phyloP scores from a whole-genome alignment of 2,113 vertebrate genomes.

The Dinomys branickii region DNA sequence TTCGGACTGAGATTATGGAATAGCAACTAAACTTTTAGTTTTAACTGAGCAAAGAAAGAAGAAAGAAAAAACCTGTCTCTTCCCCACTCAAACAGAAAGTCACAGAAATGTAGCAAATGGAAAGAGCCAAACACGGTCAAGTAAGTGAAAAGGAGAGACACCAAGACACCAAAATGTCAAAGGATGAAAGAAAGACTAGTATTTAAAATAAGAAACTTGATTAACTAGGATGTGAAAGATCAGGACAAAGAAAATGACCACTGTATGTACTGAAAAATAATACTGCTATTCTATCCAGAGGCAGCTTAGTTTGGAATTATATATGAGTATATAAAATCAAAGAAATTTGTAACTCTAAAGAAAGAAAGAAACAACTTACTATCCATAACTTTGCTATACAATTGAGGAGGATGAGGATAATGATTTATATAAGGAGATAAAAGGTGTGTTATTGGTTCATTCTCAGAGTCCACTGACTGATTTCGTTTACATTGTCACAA shows the following conservation, averaged over 20 bases:
- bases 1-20: background rate
- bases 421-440: background rate
- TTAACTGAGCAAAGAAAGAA: background rate
- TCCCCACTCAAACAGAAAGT: background rate
- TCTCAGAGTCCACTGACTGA: background rate
- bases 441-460: background rate
- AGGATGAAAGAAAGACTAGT: background rate
- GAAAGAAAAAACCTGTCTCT: background rate
- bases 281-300: background rate
- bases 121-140: background rate
- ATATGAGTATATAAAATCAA: background rate
- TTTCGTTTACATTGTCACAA: too few species aligned
- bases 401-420: background rate
- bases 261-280: background rate
- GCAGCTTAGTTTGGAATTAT: background rate
- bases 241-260: background rate
- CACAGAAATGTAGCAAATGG: background rate
- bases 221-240: background rate
- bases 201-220: background rate
- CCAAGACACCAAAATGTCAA: background rate
- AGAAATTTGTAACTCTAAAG: background rate
- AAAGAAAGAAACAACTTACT: background rate
- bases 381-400: background rate
- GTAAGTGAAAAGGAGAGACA: background rate
- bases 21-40: background rate